Evolutionary conservation across 2,113 vertebrate species (phyloP).

Genomic region (Arenaria interpres): DNA sequence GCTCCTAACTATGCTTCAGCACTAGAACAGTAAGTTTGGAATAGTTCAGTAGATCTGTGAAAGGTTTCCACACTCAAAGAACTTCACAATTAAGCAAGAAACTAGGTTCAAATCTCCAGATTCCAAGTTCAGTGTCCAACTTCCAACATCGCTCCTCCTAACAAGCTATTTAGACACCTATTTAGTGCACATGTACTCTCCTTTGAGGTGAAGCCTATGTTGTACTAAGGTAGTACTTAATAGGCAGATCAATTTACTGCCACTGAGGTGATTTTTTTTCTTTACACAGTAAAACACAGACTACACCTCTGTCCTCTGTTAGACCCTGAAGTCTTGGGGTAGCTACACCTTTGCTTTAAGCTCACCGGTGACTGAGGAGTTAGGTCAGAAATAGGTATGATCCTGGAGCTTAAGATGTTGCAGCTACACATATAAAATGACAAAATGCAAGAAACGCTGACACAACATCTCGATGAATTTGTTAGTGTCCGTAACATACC

Average conservation of each 20-base stretch:
- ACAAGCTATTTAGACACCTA: background rate
- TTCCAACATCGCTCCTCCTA: background rate
- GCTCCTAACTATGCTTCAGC: background rate
- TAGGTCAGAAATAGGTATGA: background rate
- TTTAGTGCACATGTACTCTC: background rate
- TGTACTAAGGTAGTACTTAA: background rate
- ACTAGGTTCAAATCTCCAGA: background rate
- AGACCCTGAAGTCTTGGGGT: background rate
- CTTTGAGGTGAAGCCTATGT: background rate
- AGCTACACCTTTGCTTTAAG: background rate
- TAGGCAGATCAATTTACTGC: background rate
- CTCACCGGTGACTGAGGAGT: background rate
- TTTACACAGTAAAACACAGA: background rate
- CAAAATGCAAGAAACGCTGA: background rate
- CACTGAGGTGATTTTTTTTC: background rate
- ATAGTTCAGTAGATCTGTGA: background rate
- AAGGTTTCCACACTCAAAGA: background rate
- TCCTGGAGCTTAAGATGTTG: background rate
- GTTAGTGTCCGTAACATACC: background rate
- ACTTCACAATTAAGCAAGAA: background rate
- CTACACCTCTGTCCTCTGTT: background rate
- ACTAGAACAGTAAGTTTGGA: background rate
- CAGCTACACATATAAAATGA: background rate
- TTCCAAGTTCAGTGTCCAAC: background rate
- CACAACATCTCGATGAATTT: background rate